These are phyloP conservation scores for Proctacanthus coquilletti DNA, from an alignment of 1,140 invertebrate genomes.

Conservation along the genomic window DNA sequence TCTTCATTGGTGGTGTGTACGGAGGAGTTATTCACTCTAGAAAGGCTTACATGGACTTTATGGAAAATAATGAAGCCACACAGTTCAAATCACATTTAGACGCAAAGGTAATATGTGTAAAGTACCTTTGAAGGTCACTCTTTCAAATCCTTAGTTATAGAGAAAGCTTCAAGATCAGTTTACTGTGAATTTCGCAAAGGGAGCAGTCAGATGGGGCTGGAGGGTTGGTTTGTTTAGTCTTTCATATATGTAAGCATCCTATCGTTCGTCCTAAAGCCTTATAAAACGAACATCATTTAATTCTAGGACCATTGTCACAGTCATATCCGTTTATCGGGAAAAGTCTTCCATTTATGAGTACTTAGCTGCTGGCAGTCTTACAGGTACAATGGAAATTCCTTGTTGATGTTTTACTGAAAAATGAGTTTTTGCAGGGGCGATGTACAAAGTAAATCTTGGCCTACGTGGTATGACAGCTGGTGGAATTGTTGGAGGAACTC, in stretches of 20 bases:
- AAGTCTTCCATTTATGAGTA: slow-evolving; percentile 49
- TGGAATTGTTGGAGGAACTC: slow-evolving; percentile 31
- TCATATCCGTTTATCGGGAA: slow-evolving; percentile 45
- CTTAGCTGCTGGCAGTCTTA: slow-evolving; percentile 39
- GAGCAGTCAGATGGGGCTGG: slow-evolving; percentile 48
- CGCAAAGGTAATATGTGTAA: slow-evolving; percentile 39
- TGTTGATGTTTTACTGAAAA: not conserved
- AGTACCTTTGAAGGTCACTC: not conserved
- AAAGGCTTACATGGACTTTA: slow-evolving; percentile 45
- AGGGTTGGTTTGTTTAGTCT: slow-evolving; percentile 44
- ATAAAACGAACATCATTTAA: slow-evolving; percentile 4
- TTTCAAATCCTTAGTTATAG: slow-evolving; percentile 28
- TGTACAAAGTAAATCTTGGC: slow-evolving; percentile 34
- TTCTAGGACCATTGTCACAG: slow-evolving; percentile 40
- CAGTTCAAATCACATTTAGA: slow-evolving; percentile 45
- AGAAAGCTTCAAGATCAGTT: slow-evolving; percentile 48
- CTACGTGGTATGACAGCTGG: slow-evolving; percentile 46
- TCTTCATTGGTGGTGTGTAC: slow-evolving; percentile 40
- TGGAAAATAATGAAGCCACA: slow-evolving; percentile 55
- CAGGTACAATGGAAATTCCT: slow-evolving; percentile 29
- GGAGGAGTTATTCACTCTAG: slow-evolving; percentile 44
- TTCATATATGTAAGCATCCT: slow-evolving; percentile 40
- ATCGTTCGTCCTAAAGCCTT: not conserved
- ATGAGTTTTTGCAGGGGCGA: not conserved
- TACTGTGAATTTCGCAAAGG: slow-evolving; percentile 45